Percentiles rank a stretch among this genome's conserved stretches.
Conservation (phyloP, 2,113 vertebrate species). For the Phalacrocorax aristotelis region DNA sequence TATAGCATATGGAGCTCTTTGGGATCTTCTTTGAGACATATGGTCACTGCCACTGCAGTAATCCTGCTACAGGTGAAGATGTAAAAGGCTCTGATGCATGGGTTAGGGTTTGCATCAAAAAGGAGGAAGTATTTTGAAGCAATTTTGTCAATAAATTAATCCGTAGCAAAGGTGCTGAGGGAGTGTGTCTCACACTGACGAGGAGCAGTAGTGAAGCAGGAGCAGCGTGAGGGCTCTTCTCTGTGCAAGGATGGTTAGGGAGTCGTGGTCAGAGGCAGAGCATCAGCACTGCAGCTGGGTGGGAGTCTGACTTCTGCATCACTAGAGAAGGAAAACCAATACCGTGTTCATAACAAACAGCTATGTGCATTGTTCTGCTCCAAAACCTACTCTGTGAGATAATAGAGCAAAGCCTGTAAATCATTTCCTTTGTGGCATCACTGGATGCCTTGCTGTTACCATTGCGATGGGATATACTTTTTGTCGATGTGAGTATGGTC, state of each 20-base stretch:
- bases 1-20: not conserved
- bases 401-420: not conserved
- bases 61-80: not conserved
- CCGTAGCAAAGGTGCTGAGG: not conserved
- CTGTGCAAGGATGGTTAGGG: accelerated
- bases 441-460: not conserved
- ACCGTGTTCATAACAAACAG: not conserved
- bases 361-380: not conserved
- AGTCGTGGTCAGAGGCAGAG: not conserved
- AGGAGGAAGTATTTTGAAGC: not conserved
- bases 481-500: accelerated
- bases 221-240: accelerated
- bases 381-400: not conserved
- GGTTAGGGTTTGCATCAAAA: not conserved
- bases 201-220: not conserved
- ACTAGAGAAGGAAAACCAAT: not conserved
- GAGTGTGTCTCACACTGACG: not conserved
- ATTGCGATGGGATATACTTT: not conserved
- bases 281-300: accelerated
- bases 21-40: not conserved
- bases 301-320: not conserved
- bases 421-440: not conserved
- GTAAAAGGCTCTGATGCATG: not conserved
- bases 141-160: not conserved
- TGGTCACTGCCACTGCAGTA: not conserved